Conservation (phyloP, 2,797 vertebrate genomes). For the Gambelia wislizenii region DNA sequence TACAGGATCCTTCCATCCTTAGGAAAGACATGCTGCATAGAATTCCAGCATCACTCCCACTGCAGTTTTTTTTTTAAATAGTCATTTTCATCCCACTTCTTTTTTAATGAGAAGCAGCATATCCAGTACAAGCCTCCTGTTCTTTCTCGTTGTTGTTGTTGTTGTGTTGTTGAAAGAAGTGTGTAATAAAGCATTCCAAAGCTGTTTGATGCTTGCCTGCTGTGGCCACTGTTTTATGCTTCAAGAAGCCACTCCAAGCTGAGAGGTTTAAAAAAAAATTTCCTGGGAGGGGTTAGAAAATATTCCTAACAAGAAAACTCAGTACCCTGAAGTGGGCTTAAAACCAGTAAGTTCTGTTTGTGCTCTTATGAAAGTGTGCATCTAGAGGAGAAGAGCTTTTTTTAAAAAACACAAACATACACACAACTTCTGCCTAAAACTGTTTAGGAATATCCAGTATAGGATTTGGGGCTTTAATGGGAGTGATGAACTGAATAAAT, state of each 20-base stretch:
- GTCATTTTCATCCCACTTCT: constrained; percentile 29
- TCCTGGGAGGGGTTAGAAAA: background rate
- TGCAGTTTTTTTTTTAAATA: background rate
- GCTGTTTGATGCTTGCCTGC: background rate
- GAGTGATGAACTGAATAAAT: background rate
- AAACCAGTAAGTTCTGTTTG: background rate
- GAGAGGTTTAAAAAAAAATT: background rate
- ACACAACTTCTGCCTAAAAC: background rate
- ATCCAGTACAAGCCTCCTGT: background rate
- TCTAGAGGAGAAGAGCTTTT: background rate
- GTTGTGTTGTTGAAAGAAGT: background rate
- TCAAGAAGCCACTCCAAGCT: accelerated
- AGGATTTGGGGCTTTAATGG: background rate
- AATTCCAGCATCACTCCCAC: background rate
- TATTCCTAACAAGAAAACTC: accelerated
- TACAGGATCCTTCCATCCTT: too few species aligned
- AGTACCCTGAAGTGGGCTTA: accelerated
- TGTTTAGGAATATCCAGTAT: background rate
- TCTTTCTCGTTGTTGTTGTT: too few species aligned
- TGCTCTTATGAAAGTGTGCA: background rate
- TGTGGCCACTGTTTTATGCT: background rate
- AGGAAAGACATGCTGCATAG: too few species aligned
- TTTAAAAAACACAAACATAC: too few species aligned
- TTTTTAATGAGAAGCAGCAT: constrained; percentile 12
- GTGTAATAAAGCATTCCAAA: background rate